phyloP scores from a whole-genome alignment of 2,797 vertebrate species.

The Australoheros facetus region DNA sequence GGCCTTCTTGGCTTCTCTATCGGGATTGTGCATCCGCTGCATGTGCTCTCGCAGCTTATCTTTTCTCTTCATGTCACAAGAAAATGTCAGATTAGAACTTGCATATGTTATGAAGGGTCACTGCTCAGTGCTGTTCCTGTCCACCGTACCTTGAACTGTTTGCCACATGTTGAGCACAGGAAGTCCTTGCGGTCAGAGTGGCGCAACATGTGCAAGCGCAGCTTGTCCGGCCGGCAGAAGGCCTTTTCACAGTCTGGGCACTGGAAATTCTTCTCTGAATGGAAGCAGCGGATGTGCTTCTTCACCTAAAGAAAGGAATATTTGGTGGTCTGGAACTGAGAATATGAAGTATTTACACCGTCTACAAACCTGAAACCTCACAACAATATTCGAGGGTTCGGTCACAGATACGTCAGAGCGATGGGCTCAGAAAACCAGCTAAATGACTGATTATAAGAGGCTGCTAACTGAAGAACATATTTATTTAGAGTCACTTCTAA shows the following conservation, averaged over 20 bases:
- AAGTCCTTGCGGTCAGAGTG: slow-evolving; percentile 99
- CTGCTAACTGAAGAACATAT: neutral
- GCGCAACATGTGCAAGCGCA: slow-evolving; percentile 95
- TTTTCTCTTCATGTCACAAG: slow-evolving; percentile 84
- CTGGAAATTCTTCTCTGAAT: slow-evolving; percentile 97
- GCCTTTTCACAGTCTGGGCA: slow-evolving; percentile 96
- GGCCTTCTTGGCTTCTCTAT: slow-evolving; percentile 95
- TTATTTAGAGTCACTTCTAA: neutral
- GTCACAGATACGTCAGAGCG: neutral
- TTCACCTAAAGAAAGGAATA: slow-evolving; percentile 85
- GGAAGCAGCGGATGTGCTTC: slow-evolving; percentile 97
- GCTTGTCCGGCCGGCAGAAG: slow-evolving; percentile 96
- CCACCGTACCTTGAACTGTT: slow-evolving; percentile 93
- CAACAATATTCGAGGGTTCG: neutral
- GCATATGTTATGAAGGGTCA: rapidly evolving
- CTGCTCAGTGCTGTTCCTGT: rapidly evolving
- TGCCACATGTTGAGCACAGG: slow-evolving; percentile 96
- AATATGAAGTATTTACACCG: no score
- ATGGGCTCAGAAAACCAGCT: no score
- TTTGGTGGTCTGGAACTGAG: neutral
- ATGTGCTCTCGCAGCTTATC: slow-evolving; percentile 98
- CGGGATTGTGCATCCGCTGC: slow-evolving; percentile 99
- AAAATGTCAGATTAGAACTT: neutral
- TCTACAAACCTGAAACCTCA: neutral
- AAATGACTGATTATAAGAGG: no score